These are phyloP conservation scores for Rhipidura dahli DNA, from an alignment of 2,113 vertebrate genomes.

Conservation along the genomic window DNA sequence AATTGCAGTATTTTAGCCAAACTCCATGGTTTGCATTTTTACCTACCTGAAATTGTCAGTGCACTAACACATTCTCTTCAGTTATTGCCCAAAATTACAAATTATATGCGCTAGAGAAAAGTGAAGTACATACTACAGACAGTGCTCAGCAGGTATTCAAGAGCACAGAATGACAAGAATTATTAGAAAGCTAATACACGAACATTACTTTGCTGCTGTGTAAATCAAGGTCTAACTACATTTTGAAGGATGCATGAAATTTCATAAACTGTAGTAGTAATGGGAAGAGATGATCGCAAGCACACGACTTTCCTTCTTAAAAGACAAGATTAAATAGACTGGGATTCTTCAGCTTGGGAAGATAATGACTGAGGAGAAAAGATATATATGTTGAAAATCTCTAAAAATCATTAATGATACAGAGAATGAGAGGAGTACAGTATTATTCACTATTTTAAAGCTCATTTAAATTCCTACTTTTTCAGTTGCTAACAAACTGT, in stretches of 20 bases:
- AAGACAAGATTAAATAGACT: neutral
- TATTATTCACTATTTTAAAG: neutral
- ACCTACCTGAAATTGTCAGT: neutral
- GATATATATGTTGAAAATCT: neutral
- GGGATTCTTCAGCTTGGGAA: neutral
- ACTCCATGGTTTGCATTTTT: neutral
- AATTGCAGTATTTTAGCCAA: neutral
- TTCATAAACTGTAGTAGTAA: neutral
- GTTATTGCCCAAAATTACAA: neutral
- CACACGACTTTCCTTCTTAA: neutral
- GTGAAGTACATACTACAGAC: neutral
- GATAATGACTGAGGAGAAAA: neutral
- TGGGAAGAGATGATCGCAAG: neutral
- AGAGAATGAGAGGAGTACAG: neutral
- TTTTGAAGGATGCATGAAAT: neutral
- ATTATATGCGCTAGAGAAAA: neutral
- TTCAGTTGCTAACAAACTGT: neutral
- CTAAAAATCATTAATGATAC: neutral
- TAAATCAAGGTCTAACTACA: neutral
- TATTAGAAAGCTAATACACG: neutral
- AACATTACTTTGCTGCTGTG: neutral
- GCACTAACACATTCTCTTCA: neutral
- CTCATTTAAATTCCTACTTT: neutral
- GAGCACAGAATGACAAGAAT: neutral
- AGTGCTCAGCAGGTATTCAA: neutral